Evolutionary conservation across 2,888 invertebrate species (phyloP).

Genomic region (Amaurobius ferox): DNA sequence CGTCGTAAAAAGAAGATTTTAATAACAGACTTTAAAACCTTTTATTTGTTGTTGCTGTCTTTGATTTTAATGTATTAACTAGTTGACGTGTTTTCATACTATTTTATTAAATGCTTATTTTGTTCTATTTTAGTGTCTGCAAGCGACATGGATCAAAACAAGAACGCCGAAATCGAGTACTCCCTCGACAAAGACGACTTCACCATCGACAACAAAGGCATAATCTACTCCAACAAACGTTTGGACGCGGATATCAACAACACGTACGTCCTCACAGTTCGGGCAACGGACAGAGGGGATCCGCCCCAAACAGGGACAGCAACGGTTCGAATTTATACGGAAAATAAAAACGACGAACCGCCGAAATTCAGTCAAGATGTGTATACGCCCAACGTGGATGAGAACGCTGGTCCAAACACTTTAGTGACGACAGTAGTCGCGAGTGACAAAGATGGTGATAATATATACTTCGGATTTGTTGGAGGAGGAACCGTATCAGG

Average conservation of each 20-base stretch:
- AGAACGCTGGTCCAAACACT: slow-evolving; percentile 96
- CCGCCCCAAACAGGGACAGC: slow-evolving; percentile 94
- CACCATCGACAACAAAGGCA: slow-evolving; percentile 93
- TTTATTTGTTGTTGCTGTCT: too few relatives aligned
- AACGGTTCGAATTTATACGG: slow-evolving; percentile 96
- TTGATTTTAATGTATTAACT: too few relatives aligned
- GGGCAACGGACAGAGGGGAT: slow-evolving; percentile 95
- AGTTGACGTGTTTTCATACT: too few relatives aligned
- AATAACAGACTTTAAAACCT: too few relatives aligned
- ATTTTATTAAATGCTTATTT: too few relatives aligned
- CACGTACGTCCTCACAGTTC: slow-evolving; percentile 95
- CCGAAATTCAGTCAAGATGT: slow-evolving; percentile 98
- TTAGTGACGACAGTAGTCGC: slow-evolving; percentile 97
- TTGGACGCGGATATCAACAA: slow-evolving; percentile 97
- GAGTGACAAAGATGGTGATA: slow-evolving; percentile 97
- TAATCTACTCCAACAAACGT: slow-evolving; percentile 94
- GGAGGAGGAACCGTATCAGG: slow-evolving; percentile 91
- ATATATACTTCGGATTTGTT: slow-evolving; percentile 91
- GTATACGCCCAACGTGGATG: slow-evolving; percentile 96
- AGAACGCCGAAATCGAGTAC: slow-evolving; percentile 96
- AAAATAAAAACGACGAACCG: slow-evolving; percentile 98
- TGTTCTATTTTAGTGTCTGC: slow-evolving; percentile 83
- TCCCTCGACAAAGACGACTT: slow-evolving; percentile 95
- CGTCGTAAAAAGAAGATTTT: too few relatives aligned
- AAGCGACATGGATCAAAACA: slow-evolving; percentile 95